Conservation (phyloP, 2,888 invertebrate genomes). For the Colletes collaris region DNA sequence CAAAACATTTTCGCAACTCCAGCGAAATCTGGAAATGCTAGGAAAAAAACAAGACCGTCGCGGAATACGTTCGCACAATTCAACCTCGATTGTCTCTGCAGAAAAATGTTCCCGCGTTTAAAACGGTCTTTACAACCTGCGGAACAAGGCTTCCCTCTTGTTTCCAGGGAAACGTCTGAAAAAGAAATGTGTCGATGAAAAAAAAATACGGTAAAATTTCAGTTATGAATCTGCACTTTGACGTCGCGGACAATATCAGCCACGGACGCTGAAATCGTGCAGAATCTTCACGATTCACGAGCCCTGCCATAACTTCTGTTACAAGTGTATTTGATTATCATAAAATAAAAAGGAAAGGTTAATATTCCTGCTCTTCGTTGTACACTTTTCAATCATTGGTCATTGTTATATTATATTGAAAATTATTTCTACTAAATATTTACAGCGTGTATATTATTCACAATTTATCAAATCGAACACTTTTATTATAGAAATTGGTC, state of each 20-base stretch:
- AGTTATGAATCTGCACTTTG: slow-evolving; percentile 13
- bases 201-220: slow-evolving; percentile 26
- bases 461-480: no score
- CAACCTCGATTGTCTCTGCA: slow-evolving; percentile 1
- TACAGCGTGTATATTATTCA: no score
- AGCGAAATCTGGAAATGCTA: slow-evolving; percentile 4
- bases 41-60: slow-evolving; percentile 10
- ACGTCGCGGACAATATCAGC: slow-evolving; percentile 17
- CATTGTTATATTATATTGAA: no score
- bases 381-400: no score
- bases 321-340: no score
- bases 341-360: no score
- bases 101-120: slow-evolving; percentile 40
- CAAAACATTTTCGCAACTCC: slow-evolving; percentile 14
- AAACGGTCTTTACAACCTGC: slow-evolving; percentile 12
- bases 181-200: slow-evolving; percentile 13
- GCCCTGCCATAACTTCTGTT: background rate
- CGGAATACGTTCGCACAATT: slow-evolving; percentile 21
- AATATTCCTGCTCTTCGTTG: no score
- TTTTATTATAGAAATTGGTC: no score
- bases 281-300: slow-evolving; percentile 17
- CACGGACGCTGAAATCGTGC: slow-evolving; percentile 19
- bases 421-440: no score
- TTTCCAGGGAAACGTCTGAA: slow-evolving; percentile 1
- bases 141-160: slow-evolving; percentile 14